Base-by-base conservation (phyloP, 2,113 vertebrate species). In the Scophthalmus maximus region DNA sequence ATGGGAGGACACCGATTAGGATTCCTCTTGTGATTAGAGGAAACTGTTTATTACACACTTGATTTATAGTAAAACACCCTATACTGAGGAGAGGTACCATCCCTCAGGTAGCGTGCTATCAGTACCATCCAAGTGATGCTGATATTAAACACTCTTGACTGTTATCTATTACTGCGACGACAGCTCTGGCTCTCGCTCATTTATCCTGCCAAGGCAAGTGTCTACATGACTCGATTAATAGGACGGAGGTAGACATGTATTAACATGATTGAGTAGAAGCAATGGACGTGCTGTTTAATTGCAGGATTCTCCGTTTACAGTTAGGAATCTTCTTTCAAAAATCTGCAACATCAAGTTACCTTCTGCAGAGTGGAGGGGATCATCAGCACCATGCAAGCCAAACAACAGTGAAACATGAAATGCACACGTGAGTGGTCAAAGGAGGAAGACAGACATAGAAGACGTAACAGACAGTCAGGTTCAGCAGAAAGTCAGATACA, bases 381-480 rank as follows among this genome's bases (percentile, higher is more conserved):
- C 96, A 85, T 82, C 96, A 95, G 94, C 95, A 95, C 94, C 96
- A 97, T 97, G 95, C 95, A 97, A 95, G 95, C 92, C 96, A 97
- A 95, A 95, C 94, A 95, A 97, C 95, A 86, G 76, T 69, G 8
- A 34, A 34, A 34, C 7, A 96, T 96, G 95, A 95, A 94, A 95
- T 89, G 95, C 94, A 96, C 94, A 95, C 92, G 95, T 95, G 95
- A 97, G 95, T 93, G 95, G 93, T 95, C 94, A 94, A 96, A 95
- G 95, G 93, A 94, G 92, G 93, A 95, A 94, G 92, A 95, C 88
- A 93, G 92, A 95, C 94, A 95, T 94, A 94, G 88, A 95, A 95
- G 46, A 96, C 93, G 96, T 91, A 95, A 93, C 91, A 95, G 91
- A 94, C 91, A 94, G n/a, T n/a, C n/a, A n/a, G n/a, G n/a, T n/a